phyloP scores from a whole-genome alignment of 35 echinoderm and acorn worm genomes.

The Acanthaster planci region DNA sequence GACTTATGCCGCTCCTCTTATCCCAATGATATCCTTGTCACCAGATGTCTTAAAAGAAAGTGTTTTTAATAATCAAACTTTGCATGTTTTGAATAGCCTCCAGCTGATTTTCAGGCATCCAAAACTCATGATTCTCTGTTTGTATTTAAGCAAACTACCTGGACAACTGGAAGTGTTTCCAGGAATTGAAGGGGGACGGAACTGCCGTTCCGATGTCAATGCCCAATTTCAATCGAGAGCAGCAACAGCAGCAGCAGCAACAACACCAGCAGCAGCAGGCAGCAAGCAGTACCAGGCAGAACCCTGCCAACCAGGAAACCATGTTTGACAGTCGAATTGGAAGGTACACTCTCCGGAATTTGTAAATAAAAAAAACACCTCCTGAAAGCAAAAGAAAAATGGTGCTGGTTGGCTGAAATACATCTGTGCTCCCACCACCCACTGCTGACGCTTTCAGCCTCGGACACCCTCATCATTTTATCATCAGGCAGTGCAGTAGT shows the following conservation, averaged over 20 bases:
- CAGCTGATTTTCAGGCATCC: background rate
- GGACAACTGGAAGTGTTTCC: constrained; percentile 99
- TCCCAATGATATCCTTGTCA: too few relatives aligned
- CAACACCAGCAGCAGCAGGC: constrained; percentile 38
- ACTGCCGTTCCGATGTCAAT: constrained; percentile 5
- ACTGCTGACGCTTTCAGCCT: too few relatives aligned
- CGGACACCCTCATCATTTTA: background rate
- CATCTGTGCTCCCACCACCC: too few relatives aligned
- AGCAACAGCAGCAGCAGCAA: constrained; percentile 28
- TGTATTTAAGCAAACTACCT: constrained; percentile 81
- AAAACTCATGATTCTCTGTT: background rate
- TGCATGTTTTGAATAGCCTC: background rate
- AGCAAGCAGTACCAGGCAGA: background rate
- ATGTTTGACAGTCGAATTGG: background rate
- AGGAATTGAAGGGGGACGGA: constrained; percentile 89
- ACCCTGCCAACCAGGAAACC: background rate
- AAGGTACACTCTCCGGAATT: background rate
- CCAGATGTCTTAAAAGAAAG: too few relatives aligned
- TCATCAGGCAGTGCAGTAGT: background rate
- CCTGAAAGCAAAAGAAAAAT: too few relatives aligned
- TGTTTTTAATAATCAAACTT: background rate
- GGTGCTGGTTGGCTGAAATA: too few relatives aligned
- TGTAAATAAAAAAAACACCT: background rate
- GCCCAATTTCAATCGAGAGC: background rate
- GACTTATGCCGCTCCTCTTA: too few relatives aligned